Evolutionary conservation across 2,797 vertebrate species (phyloP), one percentile per base, ranked within the genome.

Genomic region (Halcyon leucocephala): DNA sequence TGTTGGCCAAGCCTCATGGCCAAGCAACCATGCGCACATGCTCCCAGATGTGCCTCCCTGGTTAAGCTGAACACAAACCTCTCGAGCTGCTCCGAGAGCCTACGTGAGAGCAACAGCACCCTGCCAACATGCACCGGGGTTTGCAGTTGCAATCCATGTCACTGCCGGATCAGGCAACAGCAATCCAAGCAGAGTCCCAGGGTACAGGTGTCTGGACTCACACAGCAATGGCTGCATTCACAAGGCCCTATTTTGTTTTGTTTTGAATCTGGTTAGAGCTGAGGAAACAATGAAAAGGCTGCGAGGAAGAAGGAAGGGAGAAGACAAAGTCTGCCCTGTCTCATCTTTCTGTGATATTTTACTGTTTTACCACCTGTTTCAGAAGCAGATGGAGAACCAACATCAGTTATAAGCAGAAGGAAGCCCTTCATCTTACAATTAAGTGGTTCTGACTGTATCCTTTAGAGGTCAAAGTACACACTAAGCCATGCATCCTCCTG

Each of bases 1-100:
- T 13, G 7, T 7, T 67, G 70, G 37, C 58, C 4, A 1, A 64
- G 55, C 46, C 57, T 70, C 18, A 5, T 1, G 3, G n/a, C n/a
- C n/a, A 66, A 73, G 26, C 29, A 70, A 11, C 67, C 0, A 0
- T 1, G 12, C 7, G 15, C 24, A 9, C 4, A 20, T 4, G 14
- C 21, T 60, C 55, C 22, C 33, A 49, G 28, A 13, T 55, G 8
- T 8, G 46, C 20, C 57, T 51, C 16, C 42, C 69, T 17, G 20
- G 14, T 8, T 21, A 33, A 44, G 24, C 15, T 5, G 39, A 72
- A 42, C 33, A 12, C 14, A 10, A 87, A 28, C 1, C 3, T 5
- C 35, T 22, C 7, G 7, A 69, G 26, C 9, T 37, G 5, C 10
- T 54, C 51, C 11, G 10, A 80, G 19, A 51, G 55, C 19, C 79